Percentiles rank a stretch among this genome's conserved stretches.
phyloP scores from a whole-genome alignment of 2,113 vertebrate species.

The Propithecus coquereli region DNA sequence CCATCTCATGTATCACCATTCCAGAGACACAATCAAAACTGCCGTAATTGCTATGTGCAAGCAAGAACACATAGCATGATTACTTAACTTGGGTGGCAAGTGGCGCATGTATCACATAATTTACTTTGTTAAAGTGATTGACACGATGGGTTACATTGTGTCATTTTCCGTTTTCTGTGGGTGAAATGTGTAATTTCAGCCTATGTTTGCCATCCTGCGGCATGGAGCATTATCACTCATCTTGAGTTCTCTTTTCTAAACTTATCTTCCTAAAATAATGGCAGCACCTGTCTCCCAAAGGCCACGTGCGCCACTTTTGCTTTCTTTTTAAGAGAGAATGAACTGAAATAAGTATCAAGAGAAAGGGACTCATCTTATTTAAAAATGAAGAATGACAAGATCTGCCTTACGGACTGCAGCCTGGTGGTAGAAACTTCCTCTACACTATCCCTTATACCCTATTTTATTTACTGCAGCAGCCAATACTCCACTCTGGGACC shows the following conservation, averaged over 20 bases:
- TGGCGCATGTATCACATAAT: background rate
- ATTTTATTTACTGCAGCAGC: background rate
- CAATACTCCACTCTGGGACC: background rate
- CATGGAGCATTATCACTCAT: background rate
- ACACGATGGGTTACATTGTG: background rate
- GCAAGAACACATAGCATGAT: background rate
- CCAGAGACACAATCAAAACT: background rate
- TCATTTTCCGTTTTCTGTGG: background rate
- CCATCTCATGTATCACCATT: background rate
- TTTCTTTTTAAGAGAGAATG: background rate
- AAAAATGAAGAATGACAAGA: background rate
- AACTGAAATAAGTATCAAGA: background rate
- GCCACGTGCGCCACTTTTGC: background rate
- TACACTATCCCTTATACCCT: background rate
- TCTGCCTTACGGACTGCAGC: background rate
- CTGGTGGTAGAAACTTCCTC: background rate
- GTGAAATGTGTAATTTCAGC: background rate
- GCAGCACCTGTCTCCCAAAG: background rate
- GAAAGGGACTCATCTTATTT: background rate
- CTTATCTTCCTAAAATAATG: background rate
- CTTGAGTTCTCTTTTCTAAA: background rate
- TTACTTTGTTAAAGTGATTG: conserved; percentile 30
- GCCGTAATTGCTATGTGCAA: background rate
- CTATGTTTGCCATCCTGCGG: background rate
- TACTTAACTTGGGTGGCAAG: background rate